Conservation (phyloP, 2,888 invertebrate species). For the Drosophila gaucha region DNA sequence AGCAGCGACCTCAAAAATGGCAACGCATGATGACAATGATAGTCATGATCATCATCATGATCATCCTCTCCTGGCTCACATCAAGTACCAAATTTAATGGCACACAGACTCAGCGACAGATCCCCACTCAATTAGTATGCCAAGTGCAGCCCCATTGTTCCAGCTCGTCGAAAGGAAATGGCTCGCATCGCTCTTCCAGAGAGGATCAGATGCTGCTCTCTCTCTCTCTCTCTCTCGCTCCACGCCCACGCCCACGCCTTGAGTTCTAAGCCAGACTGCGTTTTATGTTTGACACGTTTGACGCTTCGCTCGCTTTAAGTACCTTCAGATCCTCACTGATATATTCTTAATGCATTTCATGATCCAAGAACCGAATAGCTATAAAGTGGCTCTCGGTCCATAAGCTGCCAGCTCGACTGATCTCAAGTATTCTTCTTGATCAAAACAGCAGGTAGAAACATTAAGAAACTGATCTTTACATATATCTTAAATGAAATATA, state of each 20-base stretch:
- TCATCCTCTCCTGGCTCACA: conserved; percentile 45
- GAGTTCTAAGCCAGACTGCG: conserved; percentile 29
- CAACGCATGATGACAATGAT: conserved; percentile 17
- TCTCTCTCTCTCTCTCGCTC: neutral
- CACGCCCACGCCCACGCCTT: conserved; percentile 31
- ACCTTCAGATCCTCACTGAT: conserved; percentile 30
- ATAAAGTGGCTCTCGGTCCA: conserved; percentile 10
- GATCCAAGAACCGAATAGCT: conserved; percentile 18
- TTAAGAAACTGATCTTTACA: neutral
- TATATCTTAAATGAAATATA: neutral
- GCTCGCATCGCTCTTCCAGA: conserved; percentile 21
- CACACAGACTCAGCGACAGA: conserved; percentile 54
- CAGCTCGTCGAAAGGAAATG: conserved; percentile 52
- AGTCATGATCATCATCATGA: conserved; percentile 31
- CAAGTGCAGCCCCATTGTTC: conserved; percentile 32
- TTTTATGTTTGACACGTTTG: conserved; percentile 63
- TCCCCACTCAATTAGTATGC: conserved; percentile 61
- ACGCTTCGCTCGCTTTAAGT: conserved; percentile 46
- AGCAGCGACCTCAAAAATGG: too few species aligned
- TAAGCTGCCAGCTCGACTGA: neutral
- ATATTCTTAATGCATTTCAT: conserved; percentile 25
- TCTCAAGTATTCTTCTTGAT: neutral
- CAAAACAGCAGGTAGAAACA: neutral
- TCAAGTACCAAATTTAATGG: conserved; percentile 82
- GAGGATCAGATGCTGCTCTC: conserved; percentile 48